phyloP scores from a whole-genome alignment of 2,113 vertebrate genomes.

The Pampusana beccarii region DNA sequence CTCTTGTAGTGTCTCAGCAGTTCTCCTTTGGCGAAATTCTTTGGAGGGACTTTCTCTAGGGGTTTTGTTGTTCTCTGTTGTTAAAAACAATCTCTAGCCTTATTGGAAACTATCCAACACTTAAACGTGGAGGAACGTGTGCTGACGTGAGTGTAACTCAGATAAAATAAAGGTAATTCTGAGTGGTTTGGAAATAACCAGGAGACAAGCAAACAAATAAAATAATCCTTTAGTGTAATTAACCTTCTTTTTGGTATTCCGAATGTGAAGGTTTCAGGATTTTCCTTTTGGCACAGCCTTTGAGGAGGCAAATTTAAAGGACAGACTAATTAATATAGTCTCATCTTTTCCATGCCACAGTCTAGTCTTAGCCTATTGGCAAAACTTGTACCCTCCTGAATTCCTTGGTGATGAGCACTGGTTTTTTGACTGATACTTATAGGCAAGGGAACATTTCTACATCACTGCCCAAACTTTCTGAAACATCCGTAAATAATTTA shows the following conservation, averaged over 20 bases:
- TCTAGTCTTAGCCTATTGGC: neutral
- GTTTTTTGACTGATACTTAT: neutral
- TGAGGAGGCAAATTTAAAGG: neutral
- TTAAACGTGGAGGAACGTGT: neutral
- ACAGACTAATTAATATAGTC: neutral
- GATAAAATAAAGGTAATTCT: neutral
- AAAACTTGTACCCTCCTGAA: neutral
- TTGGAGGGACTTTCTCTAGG: neutral
- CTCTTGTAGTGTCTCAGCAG: neutral
- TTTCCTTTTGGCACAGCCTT: neutral
- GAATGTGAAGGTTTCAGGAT: neutral
- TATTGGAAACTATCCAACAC: neutral
- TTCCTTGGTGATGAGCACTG: neutral
- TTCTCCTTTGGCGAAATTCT: neutral
- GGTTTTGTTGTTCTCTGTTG: neutral
- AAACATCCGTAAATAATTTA: slow-evolving; percentile 53
- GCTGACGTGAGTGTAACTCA: neutral
- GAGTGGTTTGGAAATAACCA: neutral
- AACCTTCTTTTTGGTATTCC: neutral
- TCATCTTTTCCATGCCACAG: neutral
- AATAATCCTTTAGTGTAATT: neutral
- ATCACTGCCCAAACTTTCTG: slow-evolving; percentile 16
- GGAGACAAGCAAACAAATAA: neutral
- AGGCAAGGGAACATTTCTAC: slow-evolving; percentile 23
- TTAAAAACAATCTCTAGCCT: neutral